These are phyloP conservation scores for Laodelphax striatellus DNA, from an alignment of 1,140 invertebrate species.

Conservation along the genomic window DNA sequence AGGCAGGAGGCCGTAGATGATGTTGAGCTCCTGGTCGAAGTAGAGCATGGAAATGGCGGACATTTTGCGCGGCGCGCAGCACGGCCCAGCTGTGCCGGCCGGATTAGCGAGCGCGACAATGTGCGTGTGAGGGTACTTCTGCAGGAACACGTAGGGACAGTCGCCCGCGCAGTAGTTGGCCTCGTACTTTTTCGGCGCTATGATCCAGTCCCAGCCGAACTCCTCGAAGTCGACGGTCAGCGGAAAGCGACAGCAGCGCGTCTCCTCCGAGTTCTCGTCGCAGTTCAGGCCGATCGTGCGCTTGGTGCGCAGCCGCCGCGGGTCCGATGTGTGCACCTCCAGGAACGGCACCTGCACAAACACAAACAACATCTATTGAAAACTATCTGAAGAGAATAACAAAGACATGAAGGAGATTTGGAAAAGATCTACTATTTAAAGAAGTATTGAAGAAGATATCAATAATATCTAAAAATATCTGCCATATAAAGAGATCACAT, in stretches of 20 bases:
- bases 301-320: slow-evolving; percentile 47
- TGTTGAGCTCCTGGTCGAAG: slow-evolving; percentile 77
- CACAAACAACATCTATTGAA: slow-evolving; percentile 12
- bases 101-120: slow-evolving; percentile 65
- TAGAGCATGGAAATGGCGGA: slow-evolving; percentile 87
- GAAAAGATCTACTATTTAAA: too few species aligned
- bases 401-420: too few species aligned
- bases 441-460: too few species aligned
- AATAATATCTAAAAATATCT: too few species aligned
- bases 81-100: slow-evolving; percentile 64
- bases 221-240: slow-evolving; percentile 91
- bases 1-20: slow-evolving; percentile 76
- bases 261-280: slow-evolving; percentile 62
- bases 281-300: slow-evolving; percentile 68
- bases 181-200: slow-evolving; percentile 89
- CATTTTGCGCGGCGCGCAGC: slow-evolving; percentile 81
- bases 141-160: slow-evolving; percentile 80
- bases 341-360: slow-evolving; percentile 63
- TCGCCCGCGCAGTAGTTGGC: slow-evolving; percentile 95
- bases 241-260: slow-evolving; percentile 78
- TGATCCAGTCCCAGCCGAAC: slow-evolving; percentile 97
- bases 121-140: slow-evolving; percentile 89
- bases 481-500: too few species aligned
- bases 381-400: too few species aligned
- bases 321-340: slow-evolving; percentile 57